Conservation (phyloP, 2,113 vertebrate genomes). For the Pantherophis guttatus region DNA sequence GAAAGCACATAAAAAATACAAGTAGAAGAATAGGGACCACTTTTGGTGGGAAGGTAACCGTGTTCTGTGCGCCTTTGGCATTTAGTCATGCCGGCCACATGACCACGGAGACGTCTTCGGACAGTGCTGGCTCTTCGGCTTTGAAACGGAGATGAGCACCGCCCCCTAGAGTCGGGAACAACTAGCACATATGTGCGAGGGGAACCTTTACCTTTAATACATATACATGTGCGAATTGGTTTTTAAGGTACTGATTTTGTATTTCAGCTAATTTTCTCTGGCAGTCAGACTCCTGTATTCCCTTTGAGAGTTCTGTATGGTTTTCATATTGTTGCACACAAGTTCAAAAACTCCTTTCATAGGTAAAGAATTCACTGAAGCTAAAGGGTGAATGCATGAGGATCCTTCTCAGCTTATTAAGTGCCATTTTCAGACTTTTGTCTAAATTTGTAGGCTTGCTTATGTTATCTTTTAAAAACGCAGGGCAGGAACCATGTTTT, state of each 20-base stretch:
- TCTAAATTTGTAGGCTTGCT: neutral
- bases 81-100: no score
- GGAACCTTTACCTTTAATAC: no score
- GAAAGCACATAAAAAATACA: no score
- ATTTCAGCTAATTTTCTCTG: neutral
- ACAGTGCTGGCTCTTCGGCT: no score
- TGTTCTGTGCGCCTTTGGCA: no score
- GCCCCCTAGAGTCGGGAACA: no score
- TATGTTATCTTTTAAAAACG: neutral
- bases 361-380: neutral
- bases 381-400: neutral
- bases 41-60: no score
- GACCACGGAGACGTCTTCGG: no score
- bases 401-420: neutral
- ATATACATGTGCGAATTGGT: neutral
- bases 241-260: neutral
- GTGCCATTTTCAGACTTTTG: neutral
- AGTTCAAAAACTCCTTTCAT: neutral
- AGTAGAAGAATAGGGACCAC: no score
- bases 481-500: neutral
- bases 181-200: no score
- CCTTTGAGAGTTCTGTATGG: neutral
- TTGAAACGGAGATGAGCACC: no score
- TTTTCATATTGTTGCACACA: neutral
- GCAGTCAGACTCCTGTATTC: neutral